Conservation (phyloP, 1,140 invertebrate species). For the Xylocopa sonorina region DNA sequence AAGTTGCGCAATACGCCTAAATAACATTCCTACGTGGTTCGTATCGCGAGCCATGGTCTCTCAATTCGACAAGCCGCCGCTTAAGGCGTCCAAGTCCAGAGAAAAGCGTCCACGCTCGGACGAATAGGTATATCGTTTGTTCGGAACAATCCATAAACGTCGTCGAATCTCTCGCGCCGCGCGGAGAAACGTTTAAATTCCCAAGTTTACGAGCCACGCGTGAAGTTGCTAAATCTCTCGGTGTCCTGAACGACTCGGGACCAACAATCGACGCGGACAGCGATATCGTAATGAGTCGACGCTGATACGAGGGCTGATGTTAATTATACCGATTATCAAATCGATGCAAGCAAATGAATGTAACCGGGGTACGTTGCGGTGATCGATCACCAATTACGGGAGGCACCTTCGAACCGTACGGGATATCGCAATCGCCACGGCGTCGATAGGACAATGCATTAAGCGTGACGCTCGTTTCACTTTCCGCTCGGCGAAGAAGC, state of each 20-base stretch:
- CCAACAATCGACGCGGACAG: too few relatives aligned
- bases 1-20: not conserved
- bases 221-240: not conserved
- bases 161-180: not conserved
- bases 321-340: slow-evolving; percentile 12
- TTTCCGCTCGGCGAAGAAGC: slow-evolving; percentile 7
- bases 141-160: too few relatives aligned
- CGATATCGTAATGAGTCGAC: not conserved
- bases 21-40: not conserved
- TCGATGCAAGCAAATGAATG: not conserved
- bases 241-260: not conserved
- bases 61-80: not conserved
- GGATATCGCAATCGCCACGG: slow-evolving; percentile 35
- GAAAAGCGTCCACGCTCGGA: not conserved
- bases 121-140: not conserved
- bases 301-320: not conserved
- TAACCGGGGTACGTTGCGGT: slow-evolving; percentile 2
- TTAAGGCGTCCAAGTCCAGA: fast-evolving
- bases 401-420: slow-evolving; percentile 6
- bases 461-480: slow-evolving; percentile 44
- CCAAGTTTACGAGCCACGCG: not conserved
- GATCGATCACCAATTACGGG: slow-evolving; percentile 27
- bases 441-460: slow-evolving; percentile 10
- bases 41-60: too few relatives aligned
- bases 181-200: not conserved